phyloP scores from a whole-genome alignment of 2,113 vertebrate genomes.

The western clawed frog (Xenopus tropicalis) region DNA sequence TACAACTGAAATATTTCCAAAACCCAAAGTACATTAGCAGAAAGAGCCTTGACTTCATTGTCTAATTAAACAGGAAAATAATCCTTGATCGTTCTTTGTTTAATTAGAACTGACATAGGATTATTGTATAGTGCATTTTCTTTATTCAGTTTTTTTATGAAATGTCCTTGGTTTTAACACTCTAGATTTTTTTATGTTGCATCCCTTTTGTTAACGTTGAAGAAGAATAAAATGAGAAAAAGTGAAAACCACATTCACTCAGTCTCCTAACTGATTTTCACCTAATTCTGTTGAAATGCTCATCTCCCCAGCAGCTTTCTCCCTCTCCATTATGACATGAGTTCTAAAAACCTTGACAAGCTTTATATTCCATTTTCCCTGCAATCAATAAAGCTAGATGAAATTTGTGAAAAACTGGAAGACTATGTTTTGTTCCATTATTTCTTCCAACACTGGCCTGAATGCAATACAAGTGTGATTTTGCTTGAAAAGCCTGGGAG shows the following conservation, averaged over 20 bases:
- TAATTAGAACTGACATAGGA: constrained; percentile 33
- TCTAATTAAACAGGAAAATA: constrained; percentile 13
- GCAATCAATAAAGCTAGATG: constrained; percentile 51
- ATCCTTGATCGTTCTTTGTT: constrained; percentile 30
- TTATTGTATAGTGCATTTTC: neutral
- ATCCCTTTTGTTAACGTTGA: constrained; percentile 51
- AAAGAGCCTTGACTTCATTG: neutral
- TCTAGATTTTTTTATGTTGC: constrained; percentile 37
- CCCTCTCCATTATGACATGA: constrained; percentile 47
- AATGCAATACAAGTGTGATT: constrained; percentile 38
- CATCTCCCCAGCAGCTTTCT: constrained; percentile 44
- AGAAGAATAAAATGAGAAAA: constrained; percentile 42
- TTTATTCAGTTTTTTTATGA: constrained; percentile 41
- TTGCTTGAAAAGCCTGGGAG: constrained; percentile 49
- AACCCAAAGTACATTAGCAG: neutral
- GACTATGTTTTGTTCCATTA: constrained; percentile 55
- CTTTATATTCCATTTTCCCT: constrained; percentile 53
- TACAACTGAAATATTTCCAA: too few relatives aligned
- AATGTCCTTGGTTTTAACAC: constrained; percentile 49
- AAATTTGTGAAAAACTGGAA: constrained; percentile 46
- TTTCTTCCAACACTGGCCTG: constrained; percentile 45
- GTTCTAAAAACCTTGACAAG: constrained; percentile 25
- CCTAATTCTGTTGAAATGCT: constrained; percentile 52
- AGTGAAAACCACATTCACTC: constrained; percentile 56
- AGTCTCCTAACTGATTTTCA: constrained; percentile 47